These are phyloP conservation scores for Helicolenus hilgendorfi DNA, from an alignment of 2,797 vertebrate genomes.

Conservation along the genomic window DNA sequence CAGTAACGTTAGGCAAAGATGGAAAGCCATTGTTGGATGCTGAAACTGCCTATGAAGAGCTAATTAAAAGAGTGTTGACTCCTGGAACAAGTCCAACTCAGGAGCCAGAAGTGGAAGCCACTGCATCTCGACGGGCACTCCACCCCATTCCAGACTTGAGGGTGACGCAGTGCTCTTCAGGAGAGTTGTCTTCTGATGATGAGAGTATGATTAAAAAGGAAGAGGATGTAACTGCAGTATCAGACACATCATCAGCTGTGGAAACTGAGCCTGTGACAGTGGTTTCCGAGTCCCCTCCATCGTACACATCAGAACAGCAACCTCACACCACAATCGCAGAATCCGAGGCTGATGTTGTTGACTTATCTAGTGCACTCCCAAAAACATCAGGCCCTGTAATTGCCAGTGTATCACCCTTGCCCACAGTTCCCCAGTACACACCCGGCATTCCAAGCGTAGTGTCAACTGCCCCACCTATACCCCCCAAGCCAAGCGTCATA, in stretches of 20 bases:
- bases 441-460: slow-evolving; percentile 86
- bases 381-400: slow-evolving; percentile 71
- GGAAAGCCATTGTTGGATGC: slow-evolving; percentile 95
- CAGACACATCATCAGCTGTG: slow-evolving; percentile 46
- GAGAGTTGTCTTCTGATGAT: slow-evolving; percentile 96
- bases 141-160: slow-evolving; percentile 97
- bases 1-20: slow-evolving; percentile 89
- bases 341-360: slow-evolving; percentile 76
- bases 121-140: slow-evolving; percentile 88
- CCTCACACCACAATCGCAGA: slow-evolving; percentile 21
- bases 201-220: slow-evolving; percentile 91
- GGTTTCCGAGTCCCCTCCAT: slow-evolving; percentile 39
- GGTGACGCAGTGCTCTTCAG: slow-evolving; percentile 98
- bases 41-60: slow-evolving; percentile 95
- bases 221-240: slow-evolving; percentile 56
- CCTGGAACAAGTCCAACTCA: slow-evolving; percentile 94
- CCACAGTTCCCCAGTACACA: slow-evolving; percentile 91
- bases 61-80: slow-evolving; percentile 94
- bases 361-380: slow-evolving; percentile 77
- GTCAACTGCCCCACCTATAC: slow-evolving; percentile 90
- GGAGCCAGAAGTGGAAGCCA: slow-evolving; percentile 77
- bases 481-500: slow-evolving; percentile 92
- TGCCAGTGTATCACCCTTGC: slow-evolving; percentile 83
- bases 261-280: slow-evolving; percentile 59
- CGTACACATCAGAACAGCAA: slow-evolving; percentile 48